A percentile compares a stretch with the other conserved stretches of the same genome.
phyloP scores from a whole-genome alignment of 2,888 invertebrate genomes.

The Tupiocoris notatus region DNA sequence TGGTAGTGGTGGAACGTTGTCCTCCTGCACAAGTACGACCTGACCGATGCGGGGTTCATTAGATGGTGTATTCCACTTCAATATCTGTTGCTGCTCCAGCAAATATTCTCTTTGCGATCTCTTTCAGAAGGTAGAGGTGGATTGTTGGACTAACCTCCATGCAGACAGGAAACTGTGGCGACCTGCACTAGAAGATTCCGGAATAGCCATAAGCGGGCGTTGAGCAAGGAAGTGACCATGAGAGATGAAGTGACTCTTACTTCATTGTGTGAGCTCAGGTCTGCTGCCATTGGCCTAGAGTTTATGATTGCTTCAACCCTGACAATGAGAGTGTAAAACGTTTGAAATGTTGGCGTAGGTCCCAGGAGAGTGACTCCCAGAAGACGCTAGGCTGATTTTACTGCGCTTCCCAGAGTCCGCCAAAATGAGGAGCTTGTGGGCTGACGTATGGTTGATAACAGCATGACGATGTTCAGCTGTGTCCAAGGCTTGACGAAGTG shows the following conservation, averaged over 20 bases:
- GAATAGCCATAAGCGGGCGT: neutral
- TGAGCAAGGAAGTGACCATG: neutral
- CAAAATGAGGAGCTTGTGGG: neutral
- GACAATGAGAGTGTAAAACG: neutral
- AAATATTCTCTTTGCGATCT: neutral
- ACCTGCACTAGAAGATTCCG: neutral
- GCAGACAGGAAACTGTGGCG: neutral
- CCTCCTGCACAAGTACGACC: neutral
- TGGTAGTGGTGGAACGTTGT: neutral
- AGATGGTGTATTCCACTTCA: neutral
- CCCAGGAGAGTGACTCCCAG: neutral
- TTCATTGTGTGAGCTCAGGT: neutral
- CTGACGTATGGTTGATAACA: no score
- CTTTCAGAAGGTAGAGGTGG: neutral
- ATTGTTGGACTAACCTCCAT: neutral
- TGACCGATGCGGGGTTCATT: neutral
- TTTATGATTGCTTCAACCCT: neutral
- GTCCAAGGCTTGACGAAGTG: neutral
- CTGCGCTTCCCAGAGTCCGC: neutral
- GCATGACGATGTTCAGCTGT: neutral
- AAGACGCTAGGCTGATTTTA: neutral
- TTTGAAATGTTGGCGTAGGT: neutral
- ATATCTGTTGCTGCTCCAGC: neutral
- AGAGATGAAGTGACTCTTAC: no score
- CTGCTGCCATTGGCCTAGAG: neutral